Evolutionary conservation across 2,797 vertebrate species (phyloP), one percentile per base, ranked within the genome.

Genomic region (Miichthys miiuy): DNA sequence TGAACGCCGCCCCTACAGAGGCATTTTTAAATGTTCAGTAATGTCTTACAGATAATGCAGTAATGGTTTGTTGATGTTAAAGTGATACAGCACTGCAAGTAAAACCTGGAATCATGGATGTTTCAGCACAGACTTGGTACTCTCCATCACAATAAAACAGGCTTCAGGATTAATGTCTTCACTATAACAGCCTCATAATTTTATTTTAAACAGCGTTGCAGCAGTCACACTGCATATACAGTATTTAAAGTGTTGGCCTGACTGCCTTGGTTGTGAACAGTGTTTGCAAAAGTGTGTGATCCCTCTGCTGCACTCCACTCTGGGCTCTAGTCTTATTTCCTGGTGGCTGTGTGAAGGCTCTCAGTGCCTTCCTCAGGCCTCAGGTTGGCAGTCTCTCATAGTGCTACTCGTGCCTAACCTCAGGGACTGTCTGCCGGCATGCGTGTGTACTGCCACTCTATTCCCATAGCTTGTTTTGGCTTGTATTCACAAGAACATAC

Each of bases 331-430:
- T 77, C 54, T 27, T 62, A 75, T 88, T 87, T 85, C 75, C 68
- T 84, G 78, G 61, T 70, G 72, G 74, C 68, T 69, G 55, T 73
- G 41, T 86, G 76, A 85, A 81, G 82, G 55, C 69, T 84, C 63
- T 68, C 74, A 60, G 57, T 68, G 63, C 69, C 50, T 75, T 85
- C 70, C 18, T 68, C 71, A 51, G 73, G 52, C 79, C 68, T 48
- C 77, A 57, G 75, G 77, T 81, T 93, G 88, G 83, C 88, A 88
- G 78, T 48, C 34, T 67, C 77, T 90, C 83, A 80, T 56, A 79
- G 79, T 42, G n/a, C 57, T 77, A 12, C 79, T 78, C 77, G 75
- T 89, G 84, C 85, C 72, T 80, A 88, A 80, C 84, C 88, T 86
- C 88, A 82, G 54, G 78, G 75, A 82, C 67, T 75, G 41, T 50